A percentile compares a stretch with the other conserved stretches of the same genome.
phyloP scores from a whole-genome alignment of 2,113 vertebrate species.

The Procapra przewalskii region DNA sequence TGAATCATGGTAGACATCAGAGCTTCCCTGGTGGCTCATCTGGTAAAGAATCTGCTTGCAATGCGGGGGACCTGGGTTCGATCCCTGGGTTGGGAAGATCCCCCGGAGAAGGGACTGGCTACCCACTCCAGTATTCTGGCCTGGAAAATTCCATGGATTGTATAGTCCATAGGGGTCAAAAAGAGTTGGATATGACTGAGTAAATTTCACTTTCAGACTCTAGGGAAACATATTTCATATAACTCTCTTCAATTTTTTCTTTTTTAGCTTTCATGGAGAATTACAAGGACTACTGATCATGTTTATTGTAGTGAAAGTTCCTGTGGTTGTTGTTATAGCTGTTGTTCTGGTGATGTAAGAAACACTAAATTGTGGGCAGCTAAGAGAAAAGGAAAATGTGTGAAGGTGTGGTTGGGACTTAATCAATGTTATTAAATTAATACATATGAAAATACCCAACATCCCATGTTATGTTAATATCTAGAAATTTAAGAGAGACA shows the following conservation, averaged over 20 bases:
- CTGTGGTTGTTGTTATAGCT: neutral
- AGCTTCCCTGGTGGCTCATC: neutral
- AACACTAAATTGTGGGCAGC: neutral
- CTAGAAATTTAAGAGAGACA: neutral
- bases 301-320: slow-evolving; percentile 4
- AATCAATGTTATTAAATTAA: neutral
- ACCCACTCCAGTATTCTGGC: neutral
- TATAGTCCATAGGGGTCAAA: neutral
- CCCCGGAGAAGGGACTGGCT: neutral
- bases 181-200: neutral
- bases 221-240: neutral
- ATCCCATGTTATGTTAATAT: neutral
- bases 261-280: neutral
- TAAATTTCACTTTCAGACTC: neutral
- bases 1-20: neutral
- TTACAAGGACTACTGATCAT: neutral
- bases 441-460: neutral
- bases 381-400: neutral
- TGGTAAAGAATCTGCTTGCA: neutral
- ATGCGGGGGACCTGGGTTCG: fast-evolving
- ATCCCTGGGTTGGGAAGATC: neutral
- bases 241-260: neutral
- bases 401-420: neutral
- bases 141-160: neutral
- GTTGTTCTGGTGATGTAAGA: neutral